Percentiles rank a stretch among this genome's conserved stretches.
phyloP scores from a whole-genome alignment of 2,113 vertebrate species.

The Bungarus multicinctus region DNA sequence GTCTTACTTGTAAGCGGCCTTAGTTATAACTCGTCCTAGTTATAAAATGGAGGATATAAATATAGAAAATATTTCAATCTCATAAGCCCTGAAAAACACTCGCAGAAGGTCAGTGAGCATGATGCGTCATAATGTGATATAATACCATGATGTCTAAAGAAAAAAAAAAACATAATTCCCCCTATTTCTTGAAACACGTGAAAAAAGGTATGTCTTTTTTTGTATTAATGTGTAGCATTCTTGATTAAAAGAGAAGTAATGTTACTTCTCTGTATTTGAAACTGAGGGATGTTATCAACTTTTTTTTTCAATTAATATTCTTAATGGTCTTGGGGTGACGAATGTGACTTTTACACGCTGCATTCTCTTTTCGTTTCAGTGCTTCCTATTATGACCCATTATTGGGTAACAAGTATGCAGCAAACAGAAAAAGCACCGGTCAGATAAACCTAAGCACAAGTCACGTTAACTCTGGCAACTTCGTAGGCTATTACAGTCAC shows the following conservation, averaged over 20 bases:
- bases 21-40: not conserved
- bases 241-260: not conserved
- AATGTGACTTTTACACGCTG: not conserved
- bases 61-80: not conserved
- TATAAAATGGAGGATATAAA: not conserved
- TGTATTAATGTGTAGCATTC: not conserved
- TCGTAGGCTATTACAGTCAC: slow-evolving; percentile 76
- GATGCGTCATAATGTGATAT: too few species aligned
- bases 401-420: slow-evolving; percentile 90
- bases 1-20: not conserved
- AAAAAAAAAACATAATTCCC: not conserved
- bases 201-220: not conserved
- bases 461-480: slow-evolving; percentile 72
- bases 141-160: not conserved
- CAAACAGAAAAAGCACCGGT: slow-evolving; percentile 97
- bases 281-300: not conserved
- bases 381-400: slow-evolving; percentile 83
- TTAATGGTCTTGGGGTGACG: not conserved
- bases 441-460: slow-evolving; percentile 90
- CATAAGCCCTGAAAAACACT: not conserved
- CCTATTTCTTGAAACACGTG: not conserved
- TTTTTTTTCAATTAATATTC: not conserved
- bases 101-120: not conserved
- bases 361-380: slow-evolving; percentile 61
- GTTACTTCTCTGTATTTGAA: not conserved